phyloP scores from a whole-genome alignment of 2,888 invertebrate genomes.

The Priocnemis perturbator region DNA sequence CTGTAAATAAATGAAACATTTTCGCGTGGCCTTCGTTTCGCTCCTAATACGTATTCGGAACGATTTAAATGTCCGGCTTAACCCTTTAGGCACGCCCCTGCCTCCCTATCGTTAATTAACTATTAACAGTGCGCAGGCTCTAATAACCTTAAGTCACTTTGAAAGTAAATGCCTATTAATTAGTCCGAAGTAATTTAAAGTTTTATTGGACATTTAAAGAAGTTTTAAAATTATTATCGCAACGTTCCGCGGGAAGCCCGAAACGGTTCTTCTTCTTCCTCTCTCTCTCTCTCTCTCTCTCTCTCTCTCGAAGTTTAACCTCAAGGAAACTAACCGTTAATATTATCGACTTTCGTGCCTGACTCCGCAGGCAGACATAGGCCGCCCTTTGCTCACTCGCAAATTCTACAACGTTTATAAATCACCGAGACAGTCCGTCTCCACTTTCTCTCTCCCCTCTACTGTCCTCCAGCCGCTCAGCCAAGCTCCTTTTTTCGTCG shows the following conservation, averaged over 20 bases:
- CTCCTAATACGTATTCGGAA: conserved; percentile 4
- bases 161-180: conserved; percentile 41
- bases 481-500: neutral
- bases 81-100: too few relatives aligned
- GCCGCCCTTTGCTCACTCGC: too few relatives aligned
- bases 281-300: neutral
- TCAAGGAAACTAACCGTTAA: conserved; percentile 28
- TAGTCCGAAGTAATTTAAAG: conserved; percentile 41
- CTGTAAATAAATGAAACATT: conserved; percentile 23
- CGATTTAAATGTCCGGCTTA: too few relatives aligned
- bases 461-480: neutral
- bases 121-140: conserved; percentile 35
- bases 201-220: conserved; percentile 40
- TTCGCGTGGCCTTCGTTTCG: conserved; percentile 11
- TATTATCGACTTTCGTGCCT: conserved; percentile 28
- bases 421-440: neutral
- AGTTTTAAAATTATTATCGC: conserved; percentile 42
- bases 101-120: conserved; percentile 43
- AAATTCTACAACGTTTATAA: too few relatives aligned
- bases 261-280: neutral
- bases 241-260: conserved; percentile 20
- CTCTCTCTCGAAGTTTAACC: neutral
- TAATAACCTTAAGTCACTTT: conserved; percentile 34
- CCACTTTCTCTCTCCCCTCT: neutral
- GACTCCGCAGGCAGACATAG: too few relatives aligned